Evolutionary conservation across 1,140 invertebrate genomes (phyloP).

Genomic region (Psilanteris sp.): DNA sequence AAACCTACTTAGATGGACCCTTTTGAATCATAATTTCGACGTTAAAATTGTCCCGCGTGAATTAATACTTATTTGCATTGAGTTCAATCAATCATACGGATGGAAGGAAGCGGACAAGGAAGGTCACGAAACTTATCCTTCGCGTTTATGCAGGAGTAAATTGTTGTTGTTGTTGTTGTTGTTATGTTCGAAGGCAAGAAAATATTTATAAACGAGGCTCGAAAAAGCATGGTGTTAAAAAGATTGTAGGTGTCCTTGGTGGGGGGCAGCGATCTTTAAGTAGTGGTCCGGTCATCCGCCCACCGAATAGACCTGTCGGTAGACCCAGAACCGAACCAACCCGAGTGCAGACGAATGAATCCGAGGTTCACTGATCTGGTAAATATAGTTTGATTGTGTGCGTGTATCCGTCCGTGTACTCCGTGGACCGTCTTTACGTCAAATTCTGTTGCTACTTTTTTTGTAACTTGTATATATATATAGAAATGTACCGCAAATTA

Average conservation of each 20-base stretch:
- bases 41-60: constrained; percentile 31
- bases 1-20: constrained; percentile 38
- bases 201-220: constrained; percentile 8
- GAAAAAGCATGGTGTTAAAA: constrained; percentile 60
- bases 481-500: too few relatives aligned
- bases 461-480: too few relatives aligned
- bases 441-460: constrained; percentile 45
- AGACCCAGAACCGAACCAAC: constrained; percentile 61
- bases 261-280: constrained; percentile 73
- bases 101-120: too few relatives aligned
- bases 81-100: constrained; percentile 35
- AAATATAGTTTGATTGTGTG: constrained; percentile 45
- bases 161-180: constrained; percentile 42
- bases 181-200: constrained; percentile 10
- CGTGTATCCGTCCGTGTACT: constrained; percentile 1
- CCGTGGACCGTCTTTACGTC: constrained; percentile 42
- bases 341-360: constrained; percentile 38
- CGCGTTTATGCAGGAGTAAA: constrained; percentile 1
- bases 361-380: constrained; percentile 57
- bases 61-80: constrained; percentile 31
- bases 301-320: constrained; percentile 62
- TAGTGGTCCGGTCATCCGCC: constrained; percentile 63
- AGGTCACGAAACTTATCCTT: constrained; percentile 5
- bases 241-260: constrained; percentile 72
- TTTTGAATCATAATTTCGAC: constrained; percentile 45